Evolutionary conservation across 2,113 vertebrate genomes (phyloP), one percentile per base, ranked within the genome.

Genomic region (Melanocharis versteri): DNA sequence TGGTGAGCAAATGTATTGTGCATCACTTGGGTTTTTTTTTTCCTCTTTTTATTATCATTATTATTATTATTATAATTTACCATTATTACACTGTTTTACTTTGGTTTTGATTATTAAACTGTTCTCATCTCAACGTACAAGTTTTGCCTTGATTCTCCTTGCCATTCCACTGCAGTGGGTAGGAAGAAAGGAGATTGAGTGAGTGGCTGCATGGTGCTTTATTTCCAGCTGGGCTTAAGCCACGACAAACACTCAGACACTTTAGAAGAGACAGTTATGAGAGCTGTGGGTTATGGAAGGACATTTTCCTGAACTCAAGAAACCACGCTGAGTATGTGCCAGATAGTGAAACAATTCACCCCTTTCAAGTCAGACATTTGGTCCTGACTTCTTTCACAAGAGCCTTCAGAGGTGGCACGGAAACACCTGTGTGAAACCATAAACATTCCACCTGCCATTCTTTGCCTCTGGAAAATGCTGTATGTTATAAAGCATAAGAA

Each of bases 171-270:
- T 42, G 31, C 35, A 40, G 14, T 2, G 17, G 6, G 35, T 23
- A 27, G 48, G 35, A 54, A 64, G 13, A 64, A 47, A 47, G 23
- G 48, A 53, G 30, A 48, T 0, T 30, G 40, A 79, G 10, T 0
- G 1, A 62, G 30, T 11, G 31, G 35, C 66, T 56, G 40, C 11
- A 13, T 6, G 17, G 26, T 22, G 35, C 48, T 12, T 30, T 40
- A 56, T 11, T 62, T 62, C 57, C 57, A 40, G 40, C 30, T 62
- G 57, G 24, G 30, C 24, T 71, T 47, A 47, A 71, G 54, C 40
- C 24, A 40, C 0, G 5, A 71, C 35, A 62, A 92, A 90, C 0
- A 1, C 33, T 51, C 14, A 48, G 48, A 53, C 13, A 48, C 47
- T 60, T 66, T 7, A 57, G 42, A 35, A 83, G 15, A 57, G 42